Base-by-base conservation (phyloP, 2,113 vertebrate genomes). In the Numida meleagris region DNA sequence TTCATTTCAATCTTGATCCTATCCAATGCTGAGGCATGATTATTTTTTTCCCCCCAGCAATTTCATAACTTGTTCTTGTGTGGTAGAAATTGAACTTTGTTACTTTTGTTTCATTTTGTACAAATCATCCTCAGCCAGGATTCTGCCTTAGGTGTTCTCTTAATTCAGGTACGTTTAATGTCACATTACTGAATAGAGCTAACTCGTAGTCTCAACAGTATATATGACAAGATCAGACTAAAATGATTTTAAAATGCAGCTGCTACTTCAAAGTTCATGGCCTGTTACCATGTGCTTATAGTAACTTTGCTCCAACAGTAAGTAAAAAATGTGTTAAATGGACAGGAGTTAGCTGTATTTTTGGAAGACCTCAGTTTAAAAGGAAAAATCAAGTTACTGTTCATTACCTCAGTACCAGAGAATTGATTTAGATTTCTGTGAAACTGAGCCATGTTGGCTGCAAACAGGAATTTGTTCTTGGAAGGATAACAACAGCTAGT, bases 401-500 rank as follows among this genome's bases (percentile, higher is more conserved):
- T 95, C 68, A 68, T 97, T 96, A 93, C 92, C 90, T 95, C 94
- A 93, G 57, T 68, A 95, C 88, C 66, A 82, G 61, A 86, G 88
- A 92, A 94, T 75, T 92, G 89, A 75, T 92, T 88, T 93, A 73
- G 48, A 86, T 91, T 95, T 95, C 82, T 95, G 80, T 97, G 95
- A 96, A 93, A 95, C 61, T 23, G 55, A 90, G 90, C 88, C 90
- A 90, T 81, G 14, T 43, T 96, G 95, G 90, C 90, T 91, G 95
- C 91, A 94, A 95, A 88, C 31, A 88, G 73, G 90, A 95, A 96
- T 95, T 94, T 88, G 70, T 90, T 94, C 90, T 96, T 96, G 93
- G 93, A 95, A 95, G 82, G 86, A 12, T 90, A 96, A 96, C 88
- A 95, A 86, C 91, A 91, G 74, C 68, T 82, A 91, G 95, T 80